Conservation (phyloP, 2,888 invertebrate species). For the Linyphia triangularis region DNA sequence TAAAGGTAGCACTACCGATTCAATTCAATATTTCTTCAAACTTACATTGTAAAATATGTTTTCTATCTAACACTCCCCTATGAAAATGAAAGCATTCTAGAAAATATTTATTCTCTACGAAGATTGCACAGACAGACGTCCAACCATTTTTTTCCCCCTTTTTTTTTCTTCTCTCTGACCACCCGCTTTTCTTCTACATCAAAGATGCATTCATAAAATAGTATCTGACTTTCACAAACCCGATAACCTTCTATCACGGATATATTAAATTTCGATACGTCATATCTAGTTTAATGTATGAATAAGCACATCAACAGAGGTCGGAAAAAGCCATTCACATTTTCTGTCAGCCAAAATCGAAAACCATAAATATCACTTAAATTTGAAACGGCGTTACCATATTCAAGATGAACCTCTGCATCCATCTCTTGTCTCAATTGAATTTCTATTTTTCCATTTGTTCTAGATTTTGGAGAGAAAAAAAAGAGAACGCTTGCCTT, state of each 20-base stretch:
- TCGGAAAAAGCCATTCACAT: neutral
- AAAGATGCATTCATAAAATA: neutral
- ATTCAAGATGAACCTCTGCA: slow-evolving; percentile 47
- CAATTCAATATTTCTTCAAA: no score
- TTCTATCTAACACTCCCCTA: no score
- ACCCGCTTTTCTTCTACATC: neutral
- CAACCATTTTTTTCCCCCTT: no score
- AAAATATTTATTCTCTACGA: no score
- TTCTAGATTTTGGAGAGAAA: neutral
- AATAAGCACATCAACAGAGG: neutral
- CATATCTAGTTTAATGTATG: neutral
- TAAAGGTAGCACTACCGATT: no score
- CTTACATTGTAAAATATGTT: no score
- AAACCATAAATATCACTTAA: slow-evolving; percentile 64
- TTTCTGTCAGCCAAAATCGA: slow-evolving; percentile 2
- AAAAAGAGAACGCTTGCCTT: neutral
- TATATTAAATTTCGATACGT: neutral
- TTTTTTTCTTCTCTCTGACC: no score
- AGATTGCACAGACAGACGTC: no score
- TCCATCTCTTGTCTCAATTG: slow-evolving; percentile 45
- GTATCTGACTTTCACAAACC: neutral
- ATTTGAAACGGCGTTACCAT: slow-evolving; percentile 42
- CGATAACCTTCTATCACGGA: neutral
- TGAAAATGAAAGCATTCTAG: no score
- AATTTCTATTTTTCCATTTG: slow-evolving; percentile 47